These are phyloP conservation scores for Anorthoa munda DNA, from an alignment of 2,888 invertebrate genomes.

Conservation along the genomic window DNA sequence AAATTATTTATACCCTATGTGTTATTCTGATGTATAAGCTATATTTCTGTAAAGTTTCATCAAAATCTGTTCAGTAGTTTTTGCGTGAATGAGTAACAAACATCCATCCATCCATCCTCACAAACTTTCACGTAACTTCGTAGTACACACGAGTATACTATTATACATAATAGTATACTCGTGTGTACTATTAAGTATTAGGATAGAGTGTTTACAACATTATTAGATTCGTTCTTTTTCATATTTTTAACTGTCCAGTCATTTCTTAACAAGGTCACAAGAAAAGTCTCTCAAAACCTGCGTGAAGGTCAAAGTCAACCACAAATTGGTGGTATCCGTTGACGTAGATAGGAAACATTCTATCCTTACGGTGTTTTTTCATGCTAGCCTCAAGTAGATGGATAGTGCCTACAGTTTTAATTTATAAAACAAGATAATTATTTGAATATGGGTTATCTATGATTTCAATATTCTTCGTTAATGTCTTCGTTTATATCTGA, in stretches of 20 bases:
- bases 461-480: neutral
- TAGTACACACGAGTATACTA: no score
- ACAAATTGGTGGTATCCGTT: slow-evolving; percentile 17
- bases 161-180: no score
- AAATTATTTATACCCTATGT: no score
- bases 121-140: no score
- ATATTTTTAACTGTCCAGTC: neutral
- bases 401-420: neutral
- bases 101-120: no score
- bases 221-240: neutral
- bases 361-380: neutral
- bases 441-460: no score
- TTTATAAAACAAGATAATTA: neutral
- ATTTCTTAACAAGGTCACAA: slow-evolving; percentile 2
- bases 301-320: slow-evolving; percentile 51
- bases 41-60: no score
- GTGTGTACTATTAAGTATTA: no score
- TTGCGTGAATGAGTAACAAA: no score
- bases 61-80: no score
- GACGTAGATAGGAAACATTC: neutral
- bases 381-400: neutral
- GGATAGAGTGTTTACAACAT: neutral
- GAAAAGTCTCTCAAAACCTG: slow-evolving; percentile 27
- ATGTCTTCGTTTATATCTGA: neutral
- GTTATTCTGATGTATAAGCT: no score